phyloP scores from a whole-genome alignment of 2,113 vertebrate genomes.

The Columbina picui region DNA sequence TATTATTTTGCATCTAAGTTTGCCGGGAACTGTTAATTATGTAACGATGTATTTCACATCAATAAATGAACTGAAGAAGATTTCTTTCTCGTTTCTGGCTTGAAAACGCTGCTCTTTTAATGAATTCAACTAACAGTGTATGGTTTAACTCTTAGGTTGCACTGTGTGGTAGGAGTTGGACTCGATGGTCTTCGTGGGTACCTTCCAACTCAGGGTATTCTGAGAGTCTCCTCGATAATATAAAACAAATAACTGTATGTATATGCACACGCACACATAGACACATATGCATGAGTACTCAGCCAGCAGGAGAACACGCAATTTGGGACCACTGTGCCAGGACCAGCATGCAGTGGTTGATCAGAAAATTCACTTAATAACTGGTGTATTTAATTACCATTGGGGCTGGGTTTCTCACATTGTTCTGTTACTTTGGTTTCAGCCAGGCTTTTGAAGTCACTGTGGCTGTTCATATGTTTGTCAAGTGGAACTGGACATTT shows the following conservation, averaged over 20 bases:
- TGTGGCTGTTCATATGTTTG: neutral
- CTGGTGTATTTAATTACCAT: neutral
- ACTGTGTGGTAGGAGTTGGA: neutral
- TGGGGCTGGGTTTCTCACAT: neutral
- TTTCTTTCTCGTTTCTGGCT: neutral
- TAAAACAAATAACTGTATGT: neutral
- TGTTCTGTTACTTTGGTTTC: neutral
- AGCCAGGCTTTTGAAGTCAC: neutral
- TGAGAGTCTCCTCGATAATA: neutral
- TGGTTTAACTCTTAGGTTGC: neutral
- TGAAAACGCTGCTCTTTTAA: neutral
- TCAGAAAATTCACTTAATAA: neutral
- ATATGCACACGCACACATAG: too few species aligned
- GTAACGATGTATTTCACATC: neutral
- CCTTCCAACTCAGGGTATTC: neutral
- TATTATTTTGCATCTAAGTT: neutral
- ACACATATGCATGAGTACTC: fast-evolving
- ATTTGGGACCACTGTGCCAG: neutral
- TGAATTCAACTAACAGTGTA: neutral
- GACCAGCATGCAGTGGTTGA: neutral
- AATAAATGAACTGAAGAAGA: neutral
- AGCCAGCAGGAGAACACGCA: neutral
- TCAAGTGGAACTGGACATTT: neutral
- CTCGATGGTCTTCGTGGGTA: fast-evolving
- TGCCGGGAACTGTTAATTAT: neutral